These are phyloP conservation scores for Ranitomeya imitator DNA, from an alignment of 2,113 vertebrate species.

Conservation along the genomic window DNA sequence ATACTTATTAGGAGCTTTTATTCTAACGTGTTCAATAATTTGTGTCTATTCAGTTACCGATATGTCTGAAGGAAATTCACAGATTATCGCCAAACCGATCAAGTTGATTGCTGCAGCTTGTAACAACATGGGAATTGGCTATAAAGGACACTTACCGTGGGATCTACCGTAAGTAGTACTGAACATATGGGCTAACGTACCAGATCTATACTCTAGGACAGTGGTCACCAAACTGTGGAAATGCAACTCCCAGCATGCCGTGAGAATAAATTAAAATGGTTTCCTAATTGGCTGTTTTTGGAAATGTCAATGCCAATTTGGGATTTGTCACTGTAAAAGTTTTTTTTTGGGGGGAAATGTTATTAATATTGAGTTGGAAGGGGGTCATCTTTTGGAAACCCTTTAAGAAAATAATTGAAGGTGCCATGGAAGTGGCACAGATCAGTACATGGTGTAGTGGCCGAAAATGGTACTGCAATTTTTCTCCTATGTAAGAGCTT, in stretches of 20 bases:
- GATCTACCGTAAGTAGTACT: slow-evolving; percentile 74
- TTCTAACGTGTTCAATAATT: not conserved
- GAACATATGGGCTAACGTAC: not conserved
- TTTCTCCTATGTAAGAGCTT: no score
- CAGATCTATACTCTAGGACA: not conserved
- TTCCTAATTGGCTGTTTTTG: no score
- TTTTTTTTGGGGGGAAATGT: no score
- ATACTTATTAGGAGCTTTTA: not conserved
- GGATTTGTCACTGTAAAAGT: no score
- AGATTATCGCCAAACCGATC: slow-evolving; percentile 65
- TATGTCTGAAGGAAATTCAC: slow-evolving; percentile 43
- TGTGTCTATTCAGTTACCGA: not conserved
- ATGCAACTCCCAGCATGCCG: not conserved
- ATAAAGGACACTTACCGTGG: slow-evolving; percentile 74
- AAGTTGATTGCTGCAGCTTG: slow-evolving; percentile 74
- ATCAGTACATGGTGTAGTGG: no score
- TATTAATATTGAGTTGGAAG: no score
- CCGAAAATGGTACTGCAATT: no score
- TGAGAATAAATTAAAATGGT: no score
- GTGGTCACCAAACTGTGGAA: not conserved
- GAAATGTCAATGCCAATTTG: no score
- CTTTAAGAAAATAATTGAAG: no score
- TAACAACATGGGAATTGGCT: slow-evolving; percentile 72
- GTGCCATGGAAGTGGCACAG: no score
- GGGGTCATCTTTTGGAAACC: no score